phyloP scores from a whole-genome alignment of 2,888 invertebrate species.

The Adelognathus sp. region DNA sequence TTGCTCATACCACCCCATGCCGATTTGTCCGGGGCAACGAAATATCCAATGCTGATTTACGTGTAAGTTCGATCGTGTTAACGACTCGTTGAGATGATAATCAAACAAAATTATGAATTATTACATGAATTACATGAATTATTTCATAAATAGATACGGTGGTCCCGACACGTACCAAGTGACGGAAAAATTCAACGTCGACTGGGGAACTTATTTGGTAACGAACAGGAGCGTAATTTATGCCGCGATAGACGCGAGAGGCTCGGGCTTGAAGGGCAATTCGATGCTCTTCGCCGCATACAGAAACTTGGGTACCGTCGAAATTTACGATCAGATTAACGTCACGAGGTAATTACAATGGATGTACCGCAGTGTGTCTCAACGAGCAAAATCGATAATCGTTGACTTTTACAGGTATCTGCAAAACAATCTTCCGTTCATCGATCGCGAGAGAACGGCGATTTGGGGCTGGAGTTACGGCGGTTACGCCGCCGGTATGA shows the following conservation, averaged over 20 bases:
- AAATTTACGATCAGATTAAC: constrained; percentile 95
- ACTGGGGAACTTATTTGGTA: constrained; percentile 94
- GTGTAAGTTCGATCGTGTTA: constrained; percentile 85
- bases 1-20: constrained; percentile 89
- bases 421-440: constrained; percentile 86
- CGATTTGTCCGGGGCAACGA: constrained; percentile 85
- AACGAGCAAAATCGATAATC: neutral
- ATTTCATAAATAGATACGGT: constrained; percentile 86
- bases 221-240: constrained; percentile 93
- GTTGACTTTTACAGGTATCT: constrained; percentile 83
- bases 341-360: constrained; percentile 85
- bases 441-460: constrained; percentile 91
- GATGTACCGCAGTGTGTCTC: neutral
- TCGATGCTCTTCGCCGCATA: constrained; percentile 91
- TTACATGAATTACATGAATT: neutral
- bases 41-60: constrained; percentile 92
- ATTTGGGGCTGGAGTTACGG: constrained; percentile 99
- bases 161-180: constrained; percentile 96
- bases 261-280: constrained; percentile 93
- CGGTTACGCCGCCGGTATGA: constrained; percentile 95
- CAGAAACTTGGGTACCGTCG: constrained; percentile 92
- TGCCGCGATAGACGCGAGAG: constrained; percentile 94
- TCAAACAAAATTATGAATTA: neutral
- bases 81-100: neutral
- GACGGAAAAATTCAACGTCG: constrained; percentile 90